Conservation (phyloP, 2,113 vertebrate species). For the Theristicus caerulescens region DNA sequence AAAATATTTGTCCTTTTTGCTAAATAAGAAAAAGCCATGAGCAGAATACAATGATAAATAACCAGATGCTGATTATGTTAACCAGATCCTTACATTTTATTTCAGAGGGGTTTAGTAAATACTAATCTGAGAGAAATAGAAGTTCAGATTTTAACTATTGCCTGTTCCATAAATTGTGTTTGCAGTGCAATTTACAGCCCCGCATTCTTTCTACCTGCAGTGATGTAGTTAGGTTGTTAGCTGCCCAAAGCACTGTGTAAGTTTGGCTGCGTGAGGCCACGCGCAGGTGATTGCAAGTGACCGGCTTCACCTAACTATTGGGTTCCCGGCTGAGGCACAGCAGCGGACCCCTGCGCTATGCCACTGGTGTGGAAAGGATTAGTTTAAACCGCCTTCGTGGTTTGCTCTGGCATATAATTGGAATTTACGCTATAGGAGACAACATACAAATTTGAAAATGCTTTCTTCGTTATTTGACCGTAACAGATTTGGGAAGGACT, state of each 20-base stretch:
- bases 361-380: not conserved
- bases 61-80: not conserved
- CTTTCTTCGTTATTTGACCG: not conserved
- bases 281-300: too few relatives aligned
- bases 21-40: not conserved
- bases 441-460: not conserved
- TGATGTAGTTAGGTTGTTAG: not conserved
- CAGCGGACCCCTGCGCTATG: too few relatives aligned
- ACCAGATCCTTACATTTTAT: not conserved
- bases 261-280: not conserved
- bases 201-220: not conserved
- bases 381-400: too few relatives aligned
- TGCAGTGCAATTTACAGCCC: not conserved
- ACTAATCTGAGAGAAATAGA: not conserved
- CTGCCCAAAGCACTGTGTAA: not conserved
- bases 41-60: not conserved
- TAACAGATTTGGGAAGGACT: not conserved
- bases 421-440: not conserved
- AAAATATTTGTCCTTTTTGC: not conserved
- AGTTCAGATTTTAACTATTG: not conserved
- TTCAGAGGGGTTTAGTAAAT: not conserved
- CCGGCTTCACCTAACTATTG: not conserved
- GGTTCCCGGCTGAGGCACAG: not conserved
- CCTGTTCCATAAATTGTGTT: not conserved
- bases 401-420: not conserved